phyloP scores from a whole-genome alignment of 2,888 invertebrate genomes.

The Herminia tarsipennalis region DNA sequence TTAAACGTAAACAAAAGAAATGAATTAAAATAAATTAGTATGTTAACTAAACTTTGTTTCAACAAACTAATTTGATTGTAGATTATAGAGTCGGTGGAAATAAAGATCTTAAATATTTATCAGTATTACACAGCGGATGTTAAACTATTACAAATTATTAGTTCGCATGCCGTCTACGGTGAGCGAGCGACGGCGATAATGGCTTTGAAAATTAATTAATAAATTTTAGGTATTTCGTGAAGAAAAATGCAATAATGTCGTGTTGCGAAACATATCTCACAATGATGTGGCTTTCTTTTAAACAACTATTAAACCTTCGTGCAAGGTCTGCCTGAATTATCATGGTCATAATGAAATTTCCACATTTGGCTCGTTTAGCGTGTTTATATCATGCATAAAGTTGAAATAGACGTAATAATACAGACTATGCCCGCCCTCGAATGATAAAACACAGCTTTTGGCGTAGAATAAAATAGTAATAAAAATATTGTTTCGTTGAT shows the following conservation, averaged over 20 bases:
- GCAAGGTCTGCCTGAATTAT: slow-evolving; percentile 26
- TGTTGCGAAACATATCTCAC: slow-evolving; percentile 31
- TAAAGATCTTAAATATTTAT: too few relatives aligned
- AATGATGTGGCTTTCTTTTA: slow-evolving; percentile 33
- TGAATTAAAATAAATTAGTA: too few relatives aligned
- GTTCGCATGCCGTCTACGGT: slow-evolving; percentile 36
- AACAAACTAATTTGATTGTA: too few relatives aligned
- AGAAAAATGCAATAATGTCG: slow-evolving; percentile 38
- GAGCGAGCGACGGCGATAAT: slow-evolving; percentile 16
- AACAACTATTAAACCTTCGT: slow-evolving; percentile 30
- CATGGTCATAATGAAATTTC: slow-evolving; percentile 43
- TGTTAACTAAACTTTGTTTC: too few relatives aligned
- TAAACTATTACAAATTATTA: slow-evolving; percentile 42
- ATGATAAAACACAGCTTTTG: slow-evolving; percentile 30
- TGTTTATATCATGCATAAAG: slow-evolving; percentile 44
- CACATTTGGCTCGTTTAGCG: slow-evolving; percentile 32
- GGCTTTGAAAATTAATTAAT: slow-evolving; percentile 39
- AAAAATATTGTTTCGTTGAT: slow-evolving; percentile 33
- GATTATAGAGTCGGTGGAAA: too few relatives aligned
- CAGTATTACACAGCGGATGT: too few relatives aligned
- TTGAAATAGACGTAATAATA: slow-evolving; percentile 40
- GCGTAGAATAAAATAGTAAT: slow-evolving; percentile 24
- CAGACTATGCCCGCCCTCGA: slow-evolving; percentile 17
- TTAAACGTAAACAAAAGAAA: too few relatives aligned
- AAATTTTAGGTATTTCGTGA: slow-evolving; percentile 34